Base-by-base conservation (phyloP, 37 sponge, comb jelly and placozoan species). In the Amphimedon queenslandica region DNA sequence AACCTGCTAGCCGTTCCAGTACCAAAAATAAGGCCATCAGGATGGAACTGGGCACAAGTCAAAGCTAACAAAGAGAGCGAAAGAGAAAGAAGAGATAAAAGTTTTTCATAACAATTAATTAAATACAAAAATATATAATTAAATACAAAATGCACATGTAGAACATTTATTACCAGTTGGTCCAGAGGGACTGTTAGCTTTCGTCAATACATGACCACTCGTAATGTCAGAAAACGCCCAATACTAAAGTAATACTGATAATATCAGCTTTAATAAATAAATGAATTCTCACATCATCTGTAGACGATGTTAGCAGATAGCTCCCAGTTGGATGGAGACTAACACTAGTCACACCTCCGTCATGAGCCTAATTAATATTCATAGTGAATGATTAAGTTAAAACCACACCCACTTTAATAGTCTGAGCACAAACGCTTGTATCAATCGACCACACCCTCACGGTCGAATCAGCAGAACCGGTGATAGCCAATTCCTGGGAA, bases 11-110 rank as follows among this genome's bases (percentile, higher is more conserved):
- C 71, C 30, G 99, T 93, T 31, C 99, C 99, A n/a, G 99, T 99
- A 27, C 99, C 96, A 80, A 99, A 95, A 42, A 99, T 95, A 38
- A 95, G 85, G 42, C 99, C 99, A 80, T 99, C 99, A 71, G 99
- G 99, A 84, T 99, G 99, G 66, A 99, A 99, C 80, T 99, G 96
- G 47, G 89, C 82, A 82, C 96, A 99, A 24, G 99, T 95, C 47
- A 98, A 67, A 21, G 85, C 96, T 78, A 58, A 10, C 69, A n/a
- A 32, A 32, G 47, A n/a, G 27, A 16, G 21, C 27, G 27, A 28
- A 64, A 64, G 27, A 64, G 18, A 13, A 13, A 25, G 18, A 25
- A 13, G 24, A n/a, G 24, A n/a, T 25, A 64, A 64, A n/a, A n/a
- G n/a, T n/a, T n/a, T n/a, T n/a, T n/a, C n/a, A n/a, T n/a, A 4